phyloP scores from a whole-genome alignment of 2,797 vertebrate species.

The Gambusia yucatana region DNA sequence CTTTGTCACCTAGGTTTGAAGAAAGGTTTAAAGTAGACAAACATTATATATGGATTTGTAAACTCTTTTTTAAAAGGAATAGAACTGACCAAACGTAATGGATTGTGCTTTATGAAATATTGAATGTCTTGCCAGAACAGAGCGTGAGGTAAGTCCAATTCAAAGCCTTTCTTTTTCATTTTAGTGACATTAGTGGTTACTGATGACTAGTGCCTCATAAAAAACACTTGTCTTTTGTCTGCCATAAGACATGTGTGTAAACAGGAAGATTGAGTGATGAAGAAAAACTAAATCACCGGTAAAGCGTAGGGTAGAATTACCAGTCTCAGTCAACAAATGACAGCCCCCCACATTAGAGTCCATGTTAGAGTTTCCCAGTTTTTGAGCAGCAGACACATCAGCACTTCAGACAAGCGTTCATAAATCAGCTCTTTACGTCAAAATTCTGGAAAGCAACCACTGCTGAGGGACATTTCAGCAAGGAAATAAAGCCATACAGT shows the following conservation, averaged over 20 bases:
- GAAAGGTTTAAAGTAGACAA: neutral
- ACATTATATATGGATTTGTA: neutral
- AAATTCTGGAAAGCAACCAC: neutral
- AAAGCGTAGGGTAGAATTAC: neutral
- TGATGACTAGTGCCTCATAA: neutral
- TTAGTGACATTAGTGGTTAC: no score
- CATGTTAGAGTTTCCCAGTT: neutral
- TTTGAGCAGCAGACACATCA: neutral
- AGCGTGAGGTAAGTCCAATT: neutral
- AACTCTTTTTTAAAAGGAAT: neutral
- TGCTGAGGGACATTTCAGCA: neutral
- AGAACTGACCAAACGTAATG: neutral
- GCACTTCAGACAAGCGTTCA: neutral
- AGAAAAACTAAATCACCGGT: neutral
- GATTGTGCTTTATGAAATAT: neutral
- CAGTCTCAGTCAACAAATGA: neutral
- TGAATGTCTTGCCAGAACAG: neutral
- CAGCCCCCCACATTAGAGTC: neutral
- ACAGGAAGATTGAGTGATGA: conserved; percentile 2
- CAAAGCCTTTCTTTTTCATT: neutral
- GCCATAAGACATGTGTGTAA: conserved; percentile 5
- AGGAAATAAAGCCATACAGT: neutral
- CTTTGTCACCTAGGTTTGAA: neutral
- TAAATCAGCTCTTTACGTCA: neutral
- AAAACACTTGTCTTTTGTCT: conserved; percentile 3